Conservation (phyloP, 2,113 vertebrate genomes). For the Clarias magur region DNA sequence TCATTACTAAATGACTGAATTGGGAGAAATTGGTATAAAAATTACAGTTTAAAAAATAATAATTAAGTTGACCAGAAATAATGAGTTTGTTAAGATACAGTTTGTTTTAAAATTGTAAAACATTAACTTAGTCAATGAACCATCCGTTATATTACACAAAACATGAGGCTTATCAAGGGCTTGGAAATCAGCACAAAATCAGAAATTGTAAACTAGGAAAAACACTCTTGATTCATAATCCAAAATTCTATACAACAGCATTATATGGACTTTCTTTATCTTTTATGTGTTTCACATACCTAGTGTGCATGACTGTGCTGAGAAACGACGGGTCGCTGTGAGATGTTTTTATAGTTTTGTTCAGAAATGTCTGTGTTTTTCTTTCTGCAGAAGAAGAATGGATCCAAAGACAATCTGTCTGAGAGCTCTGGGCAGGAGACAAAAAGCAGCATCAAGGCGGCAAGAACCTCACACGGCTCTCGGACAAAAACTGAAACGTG, state of each 20-base stretch:
- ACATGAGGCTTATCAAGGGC: neutral
- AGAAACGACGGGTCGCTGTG: neutral
- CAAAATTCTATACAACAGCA: neutral
- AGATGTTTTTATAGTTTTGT: neutral
- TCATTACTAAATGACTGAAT: neutral
- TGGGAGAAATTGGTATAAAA: neutral
- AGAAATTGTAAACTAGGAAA: neutral
- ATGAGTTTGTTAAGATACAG: neutral
- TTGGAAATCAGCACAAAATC: neutral
- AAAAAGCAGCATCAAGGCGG: constrained; percentile 72
- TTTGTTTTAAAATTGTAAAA: neutral
- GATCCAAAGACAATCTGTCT: constrained; percentile 80
- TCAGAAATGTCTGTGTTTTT: constrained; percentile 7
- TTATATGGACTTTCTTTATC: neutral
- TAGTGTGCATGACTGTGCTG: neutral
- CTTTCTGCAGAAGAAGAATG: constrained; percentile 73
- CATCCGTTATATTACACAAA: neutral
- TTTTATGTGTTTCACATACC: neutral
- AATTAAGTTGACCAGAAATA: neutral
- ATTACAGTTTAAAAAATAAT: neutral
- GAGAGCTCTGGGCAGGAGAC: constrained; percentile 72
- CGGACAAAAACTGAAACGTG: constrained; percentile 78
- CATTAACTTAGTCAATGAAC: neutral
- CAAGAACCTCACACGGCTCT: constrained; percentile 75
- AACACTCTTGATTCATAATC: neutral